Base-by-base conservation (phyloP, 2,888 invertebrate species). In the Tortricodes alternella region DNA sequence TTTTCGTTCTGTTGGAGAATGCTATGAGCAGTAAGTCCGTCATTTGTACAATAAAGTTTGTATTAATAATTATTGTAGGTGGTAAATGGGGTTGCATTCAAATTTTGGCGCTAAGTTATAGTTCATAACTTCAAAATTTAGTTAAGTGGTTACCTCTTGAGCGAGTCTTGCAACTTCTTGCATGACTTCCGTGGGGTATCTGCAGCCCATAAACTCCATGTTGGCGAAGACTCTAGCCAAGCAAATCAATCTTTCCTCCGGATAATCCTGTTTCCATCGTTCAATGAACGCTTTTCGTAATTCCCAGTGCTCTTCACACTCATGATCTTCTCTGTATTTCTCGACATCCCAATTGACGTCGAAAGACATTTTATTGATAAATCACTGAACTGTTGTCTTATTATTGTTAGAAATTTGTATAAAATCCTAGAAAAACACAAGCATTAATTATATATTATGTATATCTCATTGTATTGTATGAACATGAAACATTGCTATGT, bases 291-390 rank as follows among this genome's bases (percentile, higher is more conserved):
- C 91, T 65, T 92, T 93, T 38, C 97, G 91, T 50, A 98, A 83
- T 60, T 93, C 92, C 98, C 98, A 98, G 72, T 98, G 98, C 60
- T 97, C 96, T 15, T 96, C 95, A 64, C 96, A 95, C 84, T 98
- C 98, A 70, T 95, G 94, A 58, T 94, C 96, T 58, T 94, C 94
- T 77, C 92, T 94, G 69, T 96, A 94, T 61, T 92, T 89, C 27
- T 96, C 94, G 2, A 96, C 85, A 69, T 96, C 93, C 96, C 96
- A 96, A 66, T 91, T 86, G 0, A 63, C 62, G 46, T 83, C 70
- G 46, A 73, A 74, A 16, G 80, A 76, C 83, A 83, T 82, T 61
- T 72, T 46, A 5, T 21, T 18, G 18, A 38, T 53, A 13, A 3
- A 18, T 44, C 15, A 19, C 43, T 27, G 32, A 27, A 53, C 15